Percentiles rank a stretch among this genome's conserved stretches.
These are phyloP conservation scores for Anoura caudifer DNA, from an alignment of 2,113 vertebrate genomes.

Conservation along the genomic window DNA sequence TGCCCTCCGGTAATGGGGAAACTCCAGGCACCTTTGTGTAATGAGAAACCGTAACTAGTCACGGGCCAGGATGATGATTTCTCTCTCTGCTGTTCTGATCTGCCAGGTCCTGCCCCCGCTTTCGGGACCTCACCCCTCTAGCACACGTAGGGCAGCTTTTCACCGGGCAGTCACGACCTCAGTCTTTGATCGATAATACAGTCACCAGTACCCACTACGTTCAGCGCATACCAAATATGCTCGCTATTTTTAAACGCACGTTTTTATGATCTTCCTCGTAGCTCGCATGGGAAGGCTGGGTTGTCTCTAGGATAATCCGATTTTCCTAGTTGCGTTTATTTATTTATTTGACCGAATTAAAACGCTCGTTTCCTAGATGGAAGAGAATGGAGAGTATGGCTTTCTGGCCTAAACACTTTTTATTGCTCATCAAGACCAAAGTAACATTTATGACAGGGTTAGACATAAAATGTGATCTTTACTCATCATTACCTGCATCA, in stretches of 20 bases:
- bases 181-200: conserved; percentile 28
- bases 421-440: neutral
- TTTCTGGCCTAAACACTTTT: neutral
- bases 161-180: conserved; percentile 6
- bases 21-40: conserved; percentile 78
- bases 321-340: neutral
- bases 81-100: conserved; percentile 68
- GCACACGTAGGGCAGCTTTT: neutral
- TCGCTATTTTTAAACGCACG: neutral
- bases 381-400: neutral
- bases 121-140: conserved; percentile 40
- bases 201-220: neutral
- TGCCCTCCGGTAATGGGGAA: conserved; percentile 73
- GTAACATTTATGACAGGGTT: neutral
- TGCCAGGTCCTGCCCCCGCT: conserved; percentile 27
- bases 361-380: neutral
- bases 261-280: neutral
- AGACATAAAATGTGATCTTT: neutral
- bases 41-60: conserved; percentile 82
- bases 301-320: neutral
- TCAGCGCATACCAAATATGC: neutral
- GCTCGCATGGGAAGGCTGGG: neutral
- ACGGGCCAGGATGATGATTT: conserved; percentile 54
- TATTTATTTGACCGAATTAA: neutral
- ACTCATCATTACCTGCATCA: neutral